These are phyloP conservation scores for Dreissena polymorpha DNA, from an alignment of 1,140 invertebrate genomes.

Conservation along the genomic window DNA sequence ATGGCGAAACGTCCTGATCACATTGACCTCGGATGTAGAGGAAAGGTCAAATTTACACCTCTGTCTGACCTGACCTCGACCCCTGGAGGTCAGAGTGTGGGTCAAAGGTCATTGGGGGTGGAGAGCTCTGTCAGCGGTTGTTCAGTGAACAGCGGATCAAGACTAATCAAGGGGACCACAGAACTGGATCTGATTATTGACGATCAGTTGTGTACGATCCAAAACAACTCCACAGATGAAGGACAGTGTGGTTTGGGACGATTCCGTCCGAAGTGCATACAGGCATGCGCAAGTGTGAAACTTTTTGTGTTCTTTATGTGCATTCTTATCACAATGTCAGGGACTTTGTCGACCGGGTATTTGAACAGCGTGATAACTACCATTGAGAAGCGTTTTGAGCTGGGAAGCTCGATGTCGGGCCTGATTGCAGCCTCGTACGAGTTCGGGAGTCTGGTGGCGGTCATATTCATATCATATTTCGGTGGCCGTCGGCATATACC, in stretches of 20 bases:
- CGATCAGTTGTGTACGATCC: slow-evolving; percentile 36
- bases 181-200: slow-evolving; percentile 68
- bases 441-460: slow-evolving; percentile 95
- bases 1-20: slow-evolving; percentile 46
- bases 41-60: slow-evolving; percentile 31
- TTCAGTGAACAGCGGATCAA: slow-evolving; percentile 65
- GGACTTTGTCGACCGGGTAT: slow-evolving; percentile 83
- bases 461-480: slow-evolving; percentile 97
- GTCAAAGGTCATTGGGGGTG: slow-evolving; percentile 60
- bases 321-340: slow-evolving; percentile 90
- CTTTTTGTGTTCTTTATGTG: slow-evolving; percentile 95
- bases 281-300: slow-evolving; percentile 87
- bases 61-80: slow-evolving; percentile 48
- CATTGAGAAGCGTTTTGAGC: slow-evolving; percentile 97
- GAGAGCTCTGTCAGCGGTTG: slow-evolving; percentile 66
- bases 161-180: slow-evolving; percentile 61
- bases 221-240: slow-evolving; percentile 31
- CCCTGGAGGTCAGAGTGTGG: slow-evolving; percentile 59
- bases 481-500: slow-evolving; percentile 96
- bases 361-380: slow-evolving; percentile 98
- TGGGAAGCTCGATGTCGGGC: slow-evolving; percentile 94
- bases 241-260: slow-evolving; percentile 91
- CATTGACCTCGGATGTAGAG: slow-evolving; percentile 36
- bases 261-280: slow-evolving; percentile 89
- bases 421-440: slow-evolving; percentile 96